Percentiles rank a stretch among this genome's conserved stretches.
phyloP scores from a whole-genome alignment of 2,888 invertebrate genomes.

The Lasioglossum marginatum region DNA sequence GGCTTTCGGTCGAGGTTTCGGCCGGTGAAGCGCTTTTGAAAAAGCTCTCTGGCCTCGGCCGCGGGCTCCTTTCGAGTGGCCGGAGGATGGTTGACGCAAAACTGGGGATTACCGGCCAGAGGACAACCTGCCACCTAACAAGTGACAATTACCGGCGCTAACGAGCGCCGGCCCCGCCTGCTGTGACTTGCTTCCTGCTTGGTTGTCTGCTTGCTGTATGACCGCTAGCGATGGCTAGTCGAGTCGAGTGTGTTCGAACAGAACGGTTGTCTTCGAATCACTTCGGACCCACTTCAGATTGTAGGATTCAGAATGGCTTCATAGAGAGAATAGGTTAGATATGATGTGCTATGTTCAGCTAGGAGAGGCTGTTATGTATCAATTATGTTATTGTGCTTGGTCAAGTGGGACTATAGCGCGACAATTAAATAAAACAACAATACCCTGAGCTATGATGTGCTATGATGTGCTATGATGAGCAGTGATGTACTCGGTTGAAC shows the following conservation, averaged over 20 bases:
- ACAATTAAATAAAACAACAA: too few relatives aligned
- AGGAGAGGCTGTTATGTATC: not conserved
- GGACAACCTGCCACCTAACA: constrained; percentile 72
- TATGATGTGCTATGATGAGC: not conserved
- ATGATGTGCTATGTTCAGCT: not conserved
- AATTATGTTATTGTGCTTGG: not conserved
- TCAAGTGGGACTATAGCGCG: not conserved
- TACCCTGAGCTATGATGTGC: not conserved
- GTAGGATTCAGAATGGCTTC: not conserved
- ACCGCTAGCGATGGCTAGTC: not conserved
- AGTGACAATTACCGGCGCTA: constrained; percentile 79
- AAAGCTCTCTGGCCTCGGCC: constrained; percentile 55
- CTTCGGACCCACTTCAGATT: not conserved
- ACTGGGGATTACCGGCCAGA: constrained; percentile 21
- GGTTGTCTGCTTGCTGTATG: not conserved
- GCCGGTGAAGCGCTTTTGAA: constrained; percentile 67
- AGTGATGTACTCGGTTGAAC: too few relatives aligned
- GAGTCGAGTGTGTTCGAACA: not conserved
- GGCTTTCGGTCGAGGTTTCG: constrained; percentile 60
- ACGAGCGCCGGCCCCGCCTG: constrained; percentile 70
- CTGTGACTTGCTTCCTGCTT: constrained; percentile 58
- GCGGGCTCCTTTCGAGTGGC: constrained; percentile 57
- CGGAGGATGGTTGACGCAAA: constrained; percentile 36
- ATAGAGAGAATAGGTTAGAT: not conserved
- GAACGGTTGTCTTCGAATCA: not conserved